phyloP scores from a whole-genome alignment of 2,888 invertebrate genomes.

The Trichogramma evanescens region DNA sequence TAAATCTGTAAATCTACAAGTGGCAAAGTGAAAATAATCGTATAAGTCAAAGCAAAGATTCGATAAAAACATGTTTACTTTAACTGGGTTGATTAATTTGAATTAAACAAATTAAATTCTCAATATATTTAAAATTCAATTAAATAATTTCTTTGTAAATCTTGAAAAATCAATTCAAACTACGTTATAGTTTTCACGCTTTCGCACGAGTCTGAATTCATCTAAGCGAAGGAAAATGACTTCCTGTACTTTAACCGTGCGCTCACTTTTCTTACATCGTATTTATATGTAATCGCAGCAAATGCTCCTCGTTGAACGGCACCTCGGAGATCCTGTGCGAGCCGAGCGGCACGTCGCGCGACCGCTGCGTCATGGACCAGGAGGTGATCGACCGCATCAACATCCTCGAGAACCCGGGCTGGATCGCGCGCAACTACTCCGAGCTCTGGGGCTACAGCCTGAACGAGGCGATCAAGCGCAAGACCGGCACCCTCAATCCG shows the following conservation, averaged over 20 bases:
- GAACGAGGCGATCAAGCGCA: constrained; percentile 68
- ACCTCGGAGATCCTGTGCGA: constrained; percentile 60
- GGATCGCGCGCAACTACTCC: constrained; percentile 76
- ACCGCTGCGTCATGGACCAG: constrained; percentile 66
- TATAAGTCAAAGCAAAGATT: background rate
- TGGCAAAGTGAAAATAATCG: no score
- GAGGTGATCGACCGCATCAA: constrained; percentile 65
- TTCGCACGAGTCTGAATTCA: no score
- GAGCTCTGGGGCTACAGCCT: constrained; percentile 79
- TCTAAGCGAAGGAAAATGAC: no score
- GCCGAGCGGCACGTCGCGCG: constrained; percentile 42
- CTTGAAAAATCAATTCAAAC: no score
- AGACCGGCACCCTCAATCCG: constrained; percentile 63
- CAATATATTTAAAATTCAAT: no score
- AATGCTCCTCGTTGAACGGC: constrained; percentile 48
- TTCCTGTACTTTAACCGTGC: no score
- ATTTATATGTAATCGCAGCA: constrained; percentile 43
- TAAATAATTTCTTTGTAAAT: no score
- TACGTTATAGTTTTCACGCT: no score
- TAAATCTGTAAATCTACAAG: no score
- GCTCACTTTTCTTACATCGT: no score
- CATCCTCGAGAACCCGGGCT: constrained; percentile 52
- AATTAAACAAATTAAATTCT: background rate
- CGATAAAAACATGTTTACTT: no score
- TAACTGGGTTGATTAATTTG: no score